phyloP scores from a whole-genome alignment of 2,797 vertebrate genomes.

The Trachurus trachurus region DNA sequence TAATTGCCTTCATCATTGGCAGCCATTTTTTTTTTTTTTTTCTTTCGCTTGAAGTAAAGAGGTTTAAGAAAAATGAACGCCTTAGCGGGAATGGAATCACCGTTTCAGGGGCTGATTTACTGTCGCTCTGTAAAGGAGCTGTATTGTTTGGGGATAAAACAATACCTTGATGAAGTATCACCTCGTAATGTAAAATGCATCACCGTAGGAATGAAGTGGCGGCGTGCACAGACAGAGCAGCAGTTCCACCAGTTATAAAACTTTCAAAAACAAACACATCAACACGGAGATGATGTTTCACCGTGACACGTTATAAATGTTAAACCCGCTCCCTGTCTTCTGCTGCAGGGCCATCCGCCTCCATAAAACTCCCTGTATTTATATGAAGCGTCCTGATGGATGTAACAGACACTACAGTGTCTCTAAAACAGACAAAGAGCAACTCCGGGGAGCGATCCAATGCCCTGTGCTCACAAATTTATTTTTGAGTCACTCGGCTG shows the following conservation, averaged over 20 bases:
- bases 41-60: slow-evolving; percentile 53
- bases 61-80: slow-evolving; percentile 57
- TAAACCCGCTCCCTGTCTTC: not conserved
- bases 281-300: not conserved
- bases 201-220: not conserved
- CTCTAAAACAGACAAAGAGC: slow-evolving; percentile 14
- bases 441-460: not conserved
- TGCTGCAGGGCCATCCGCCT: not conserved
- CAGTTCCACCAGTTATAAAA: slow-evolving; percentile 9
- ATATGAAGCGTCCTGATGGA: not conserved
- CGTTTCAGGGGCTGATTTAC: slow-evolving; percentile 40
- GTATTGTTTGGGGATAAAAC: slow-evolving; percentile 10
- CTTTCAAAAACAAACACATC: slow-evolving; percentile 16
- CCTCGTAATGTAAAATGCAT: not conserved
- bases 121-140: not conserved
- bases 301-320: not conserved
- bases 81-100: slow-evolving; percentile 27
- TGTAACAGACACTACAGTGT: not conserved
- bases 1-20: slow-evolving; percentile 76
- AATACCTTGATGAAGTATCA: slow-evolving; percentile 2
- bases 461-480: not conserved
- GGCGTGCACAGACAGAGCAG: not conserved
- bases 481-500: slow-evolving; percentile 12
- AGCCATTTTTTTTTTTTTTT: slow-evolving; percentile 53
- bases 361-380: slow-evolving; percentile 8